Percentiles rank a stretch among this genome's conserved stretches.
phyloP scores from a whole-genome alignment of 2,888 invertebrate species.

The Dolichomitus sp. region DNA sequence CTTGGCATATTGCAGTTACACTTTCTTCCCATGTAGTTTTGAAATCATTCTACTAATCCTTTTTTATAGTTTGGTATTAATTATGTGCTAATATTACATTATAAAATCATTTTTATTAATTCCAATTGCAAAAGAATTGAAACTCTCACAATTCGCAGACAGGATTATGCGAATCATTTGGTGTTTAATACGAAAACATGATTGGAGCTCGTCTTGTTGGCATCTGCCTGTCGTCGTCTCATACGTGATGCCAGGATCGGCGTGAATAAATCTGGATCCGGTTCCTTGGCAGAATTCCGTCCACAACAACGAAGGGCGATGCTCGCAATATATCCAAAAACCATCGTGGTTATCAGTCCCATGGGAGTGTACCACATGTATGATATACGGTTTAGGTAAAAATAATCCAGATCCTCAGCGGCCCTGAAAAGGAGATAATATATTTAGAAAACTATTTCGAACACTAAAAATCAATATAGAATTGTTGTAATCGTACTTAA shows the following conservation, averaged over 20 bases:
- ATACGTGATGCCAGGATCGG: constrained; percentile 87
- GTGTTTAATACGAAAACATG: constrained; percentile 78
- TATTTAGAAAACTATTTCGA: background rate
- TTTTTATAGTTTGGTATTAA: background rate
- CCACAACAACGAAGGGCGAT: constrained; percentile 82
- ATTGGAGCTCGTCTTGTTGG: constrained; percentile 72
- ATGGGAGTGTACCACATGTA: constrained; percentile 91
- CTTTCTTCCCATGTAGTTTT: too few species aligned
- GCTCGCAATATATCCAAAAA: constrained; percentile 88
- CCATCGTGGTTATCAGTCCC: constrained; percentile 87
- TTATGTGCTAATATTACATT: background rate
- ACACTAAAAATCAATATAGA: background rate
- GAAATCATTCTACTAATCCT: too few species aligned
- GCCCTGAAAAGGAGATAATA: constrained; percentile 41
- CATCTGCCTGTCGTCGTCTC: constrained; percentile 76
- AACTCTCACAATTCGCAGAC: background rate
- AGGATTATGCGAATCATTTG: constrained; percentile 19
- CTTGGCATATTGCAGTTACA: too few species aligned
- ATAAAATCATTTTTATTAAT: background rate
- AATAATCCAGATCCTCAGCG: constrained; percentile 83
- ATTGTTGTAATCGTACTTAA: constrained; percentile 22
- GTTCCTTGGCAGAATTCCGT: constrained; percentile 78
- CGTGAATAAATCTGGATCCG: constrained; percentile 88
- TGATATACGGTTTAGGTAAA: constrained; percentile 90
- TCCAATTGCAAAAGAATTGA: background rate